Base-by-base conservation (phyloP, 2,797 vertebrate species). In the Pipistrellus kuhlii region DNA sequence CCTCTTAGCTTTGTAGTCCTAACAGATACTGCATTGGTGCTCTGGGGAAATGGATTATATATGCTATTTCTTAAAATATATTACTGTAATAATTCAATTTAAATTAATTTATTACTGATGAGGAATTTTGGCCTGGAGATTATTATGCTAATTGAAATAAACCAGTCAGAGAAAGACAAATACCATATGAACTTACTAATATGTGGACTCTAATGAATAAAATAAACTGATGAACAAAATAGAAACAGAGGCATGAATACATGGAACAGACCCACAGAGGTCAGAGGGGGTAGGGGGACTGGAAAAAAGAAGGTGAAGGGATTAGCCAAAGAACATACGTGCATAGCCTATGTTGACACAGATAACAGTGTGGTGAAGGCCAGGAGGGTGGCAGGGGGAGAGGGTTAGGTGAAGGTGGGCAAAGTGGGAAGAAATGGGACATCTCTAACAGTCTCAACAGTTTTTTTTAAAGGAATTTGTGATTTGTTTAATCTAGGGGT, bases 401-500 rank as follows among this genome's bases (percentile, higher is more conserved):
- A 25, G 59, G 38, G 38, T 15, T n/a, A 30, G 13, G 14, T 64
- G 30, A 30, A 64, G 6, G 6, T 64, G 62, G 15, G 14, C 62
- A 64, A 64, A 64, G 62, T 64, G 30, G 62, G 30, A 30, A 30
- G 14, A 64, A 64, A n/a, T 64, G 62, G 62, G 15, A 64, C 30
- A 64, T 64, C 62, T 64, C 30, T 18, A 64, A 64, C 8, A 64
- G 62, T 64, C 30, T 32, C 62, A 64, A 64, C 62, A 64, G n/a
- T 64, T 14, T 64, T 30, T 59, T 59, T 62, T 62, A n/a, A 64
- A 90, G 35, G 59, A 75, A 55, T 93, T 89, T 94, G 8, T 53
- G 64, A 21, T 90, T 94, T 69, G 18, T 94, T 90, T 95, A 75
- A 81, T 88, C 15, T 92, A 73, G 5, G 20, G 1, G 11, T 71